phyloP scores from a whole-genome alignment of 2,888 invertebrate genomes.

The Lordiphosa andalusiaca region DNA sequence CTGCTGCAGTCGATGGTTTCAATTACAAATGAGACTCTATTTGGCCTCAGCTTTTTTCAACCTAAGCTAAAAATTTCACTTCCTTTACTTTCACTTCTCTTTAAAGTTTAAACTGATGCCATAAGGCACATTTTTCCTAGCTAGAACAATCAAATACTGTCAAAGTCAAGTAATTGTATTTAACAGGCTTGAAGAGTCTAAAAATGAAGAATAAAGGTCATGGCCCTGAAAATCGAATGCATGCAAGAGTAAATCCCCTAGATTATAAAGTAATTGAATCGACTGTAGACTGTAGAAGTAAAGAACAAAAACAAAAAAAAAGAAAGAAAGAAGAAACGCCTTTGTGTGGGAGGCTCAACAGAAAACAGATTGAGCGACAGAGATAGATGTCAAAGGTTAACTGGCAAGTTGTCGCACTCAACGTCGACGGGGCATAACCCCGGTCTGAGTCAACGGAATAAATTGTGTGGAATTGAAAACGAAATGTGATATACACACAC shows the following conservation, averaged over 20 bases:
- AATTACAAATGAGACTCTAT: no score
- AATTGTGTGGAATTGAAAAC: constrained; percentile 51
- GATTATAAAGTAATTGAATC: constrained; percentile 66
- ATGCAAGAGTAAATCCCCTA: constrained; percentile 48
- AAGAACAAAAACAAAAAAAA: constrained; percentile 10
- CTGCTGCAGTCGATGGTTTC: no score
- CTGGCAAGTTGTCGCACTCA: constrained; percentile 38
- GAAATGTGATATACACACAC: constrained; percentile 31
- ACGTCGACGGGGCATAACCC: constrained; percentile 16
- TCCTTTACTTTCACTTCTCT: no score
- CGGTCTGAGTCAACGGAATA: constrained; percentile 15
- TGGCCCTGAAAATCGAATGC: constrained; percentile 4
- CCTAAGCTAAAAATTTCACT: no score
- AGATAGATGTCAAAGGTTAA: constrained; percentile 36
- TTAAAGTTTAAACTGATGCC: no score
- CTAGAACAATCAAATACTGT: no score
- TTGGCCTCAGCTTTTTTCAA: no score
- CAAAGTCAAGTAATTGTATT: no score
- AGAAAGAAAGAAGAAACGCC: constrained; percentile 2
- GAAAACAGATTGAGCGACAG: constrained; percentile 1
- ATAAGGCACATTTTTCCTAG: no score
- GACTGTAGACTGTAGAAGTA: constrained; percentile 23
- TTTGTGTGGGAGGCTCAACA: constrained; percentile 10
- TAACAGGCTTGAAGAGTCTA: no score
- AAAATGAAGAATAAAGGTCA: constrained; percentile 6